These are phyloP conservation scores for Pteropus alecto DNA, from an alignment of 2,113 vertebrate species.

Conservation along the genomic window DNA sequence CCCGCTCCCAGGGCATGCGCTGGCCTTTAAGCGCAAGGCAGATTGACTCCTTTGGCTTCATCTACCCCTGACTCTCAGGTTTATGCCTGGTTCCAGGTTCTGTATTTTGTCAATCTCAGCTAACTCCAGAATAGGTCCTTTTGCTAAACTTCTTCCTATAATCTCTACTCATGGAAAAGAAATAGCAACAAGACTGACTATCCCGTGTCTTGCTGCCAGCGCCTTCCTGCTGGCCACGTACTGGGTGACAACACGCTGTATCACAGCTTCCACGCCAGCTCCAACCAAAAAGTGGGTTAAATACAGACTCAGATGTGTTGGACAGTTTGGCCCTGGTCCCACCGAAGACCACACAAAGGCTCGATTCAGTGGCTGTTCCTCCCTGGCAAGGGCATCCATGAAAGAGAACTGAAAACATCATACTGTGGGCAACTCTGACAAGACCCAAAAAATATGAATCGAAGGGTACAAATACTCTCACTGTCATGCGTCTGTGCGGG, in stretches of 20 bases:
- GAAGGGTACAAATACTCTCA: conserved; percentile 70
- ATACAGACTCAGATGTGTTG: conserved; percentile 68
- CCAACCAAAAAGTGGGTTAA: not conserved
- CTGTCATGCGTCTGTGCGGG: conserved; percentile 61
- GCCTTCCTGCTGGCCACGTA: not conserved
- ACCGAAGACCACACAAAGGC: conserved; percentile 75
- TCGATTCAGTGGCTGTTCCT: conserved; percentile 72
- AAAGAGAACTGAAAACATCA: conserved; percentile 77
- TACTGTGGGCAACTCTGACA: conserved; percentile 69
- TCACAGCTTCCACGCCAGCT: not conserved
- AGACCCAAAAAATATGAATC: conserved; percentile 71
- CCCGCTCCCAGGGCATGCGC: not conserved
- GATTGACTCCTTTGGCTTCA: not conserved
- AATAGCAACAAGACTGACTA: conserved; percentile 8
- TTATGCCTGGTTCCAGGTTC: not conserved
- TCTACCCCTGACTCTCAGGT: not conserved
- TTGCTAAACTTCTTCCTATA: conserved; percentile 17
- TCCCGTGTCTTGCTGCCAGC: not conserved
- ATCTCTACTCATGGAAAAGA: not conserved
- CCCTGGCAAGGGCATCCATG: conserved; percentile 67
- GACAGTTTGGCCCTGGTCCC: conserved; percentile 64
- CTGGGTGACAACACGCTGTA: not conserved
- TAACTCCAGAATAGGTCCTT: not conserved
- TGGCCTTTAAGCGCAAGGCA: not conserved
- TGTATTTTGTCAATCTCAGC: not conserved